Evolutionary conservation across 2,113 vertebrate genomes (phyloP), one percentile per base, ranked within the genome.

Genomic region (Murina feae): DNA sequence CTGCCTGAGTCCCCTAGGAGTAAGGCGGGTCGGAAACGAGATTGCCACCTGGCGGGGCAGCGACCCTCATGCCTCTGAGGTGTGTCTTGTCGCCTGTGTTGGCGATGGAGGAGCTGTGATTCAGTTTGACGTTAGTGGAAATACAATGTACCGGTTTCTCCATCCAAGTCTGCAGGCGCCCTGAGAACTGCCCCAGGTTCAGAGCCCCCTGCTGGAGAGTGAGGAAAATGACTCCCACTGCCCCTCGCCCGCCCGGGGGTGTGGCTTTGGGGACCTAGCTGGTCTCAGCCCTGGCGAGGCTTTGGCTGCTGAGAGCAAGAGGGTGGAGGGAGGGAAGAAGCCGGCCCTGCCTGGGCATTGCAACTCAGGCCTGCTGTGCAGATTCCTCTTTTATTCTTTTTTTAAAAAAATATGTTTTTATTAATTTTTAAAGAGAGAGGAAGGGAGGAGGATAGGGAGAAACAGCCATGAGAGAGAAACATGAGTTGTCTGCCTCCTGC

Each of bases 21-120:
- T 42, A 47, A 30, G 0, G 1, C 23, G 47, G 75, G 39, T 12
- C 55, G 0, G 5, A 14, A n/a, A 5, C 0, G 2, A 4, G 32
- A 16, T 28, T 55, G 74, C 55, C 3, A 0, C 4, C 0, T n/a
- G 83, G 13, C 6, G 49, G 83, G 42, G 53, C 21, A 32, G 58
- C 14, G 12, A 30, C 83, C 2, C 68, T 35, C 2, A 12, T 3
- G 2, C 28, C 30, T 9, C 1, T 10, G 75, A 28, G 23, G 53
- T 0, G 0, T 0, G 68, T 35, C n/a, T 0, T 0, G 68, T 35
- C n/a, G 8, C 20, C 71, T 2, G 21, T 2, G 21, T 25, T 30
- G 17, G 2, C 76, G 1, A 1, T 5, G 78, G 39, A 21, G 49
- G 79, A 49, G 42, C 2, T 5, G 28, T 9, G 47, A 4, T 49